phyloP scores from a whole-genome alignment of 2,888 invertebrate species.

The Orgyia antiqua region DNA sequence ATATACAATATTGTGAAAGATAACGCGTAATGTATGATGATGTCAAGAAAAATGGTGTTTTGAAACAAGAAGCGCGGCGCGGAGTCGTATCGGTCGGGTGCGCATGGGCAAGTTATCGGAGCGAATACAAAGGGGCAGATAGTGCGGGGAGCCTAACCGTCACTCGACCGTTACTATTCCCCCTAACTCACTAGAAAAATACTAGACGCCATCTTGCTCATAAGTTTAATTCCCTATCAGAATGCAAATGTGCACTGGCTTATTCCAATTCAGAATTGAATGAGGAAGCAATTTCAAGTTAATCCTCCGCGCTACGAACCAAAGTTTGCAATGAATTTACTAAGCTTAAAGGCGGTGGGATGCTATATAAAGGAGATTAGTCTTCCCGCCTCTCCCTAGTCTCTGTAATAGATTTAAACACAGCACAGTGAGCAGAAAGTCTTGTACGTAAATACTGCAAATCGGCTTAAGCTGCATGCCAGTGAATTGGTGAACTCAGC shows the following conservation, averaged over 20 bases:
- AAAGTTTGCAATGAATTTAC: constrained; percentile 35
- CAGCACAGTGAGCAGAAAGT: constrained; percentile 44
- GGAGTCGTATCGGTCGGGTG: constrained; percentile 73
- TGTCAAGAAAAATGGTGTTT: constrained; percentile 57
- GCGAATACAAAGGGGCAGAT: constrained; percentile 77
- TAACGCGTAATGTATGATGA: constrained; percentile 54
- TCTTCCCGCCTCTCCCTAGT: constrained; percentile 42
- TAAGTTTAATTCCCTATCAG: constrained; percentile 37
- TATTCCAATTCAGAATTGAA: constrained; percentile 50
- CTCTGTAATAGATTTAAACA: too few species aligned
- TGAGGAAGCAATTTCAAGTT: constrained; percentile 49
- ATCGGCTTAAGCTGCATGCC: constrained; percentile 57
- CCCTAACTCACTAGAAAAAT: constrained; percentile 73
- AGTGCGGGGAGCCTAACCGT: constrained; percentile 76
- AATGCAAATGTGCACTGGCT: constrained; percentile 46
- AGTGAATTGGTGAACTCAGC: constrained; percentile 41
- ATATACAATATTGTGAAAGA: constrained; percentile 32
- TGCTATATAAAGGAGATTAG: constrained; percentile 56
- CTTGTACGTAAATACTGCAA: constrained; percentile 48
- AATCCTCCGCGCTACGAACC: constrained; percentile 28
- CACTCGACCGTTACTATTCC: constrained; percentile 75
- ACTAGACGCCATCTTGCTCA: constrained; percentile 68
- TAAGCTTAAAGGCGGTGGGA: constrained; percentile 36
- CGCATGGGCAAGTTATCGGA: constrained; percentile 78
- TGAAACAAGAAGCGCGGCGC: constrained; percentile 66